Evolutionary conservation across 2,888 invertebrate species (phyloP), one percentile per base, ranked within the genome.

Genomic region (Ophion ventricosus): DNA sequence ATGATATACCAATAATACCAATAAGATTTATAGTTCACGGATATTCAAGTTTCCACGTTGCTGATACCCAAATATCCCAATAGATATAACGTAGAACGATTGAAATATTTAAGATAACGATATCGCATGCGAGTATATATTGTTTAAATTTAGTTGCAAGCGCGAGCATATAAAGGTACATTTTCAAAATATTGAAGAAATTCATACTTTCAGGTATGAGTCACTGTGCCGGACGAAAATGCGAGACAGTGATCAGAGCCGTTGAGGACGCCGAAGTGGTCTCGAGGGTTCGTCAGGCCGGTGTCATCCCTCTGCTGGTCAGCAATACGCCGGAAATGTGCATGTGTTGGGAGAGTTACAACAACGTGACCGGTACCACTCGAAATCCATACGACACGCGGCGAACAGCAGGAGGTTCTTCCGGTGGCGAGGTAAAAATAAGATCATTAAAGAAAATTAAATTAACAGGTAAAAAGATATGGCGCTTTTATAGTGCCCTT

Each of bases 251-350:
- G 0, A 93, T 93, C n/a, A 88, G 64, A 25, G 96, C 97, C 0
- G 87, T 93, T 0, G 89, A 94, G 0, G 97, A 98, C 93, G 97
- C 98, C 0, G 95, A 94, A 0, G 95, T 94, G 0, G 97, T 98
- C 0, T 92, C 92, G 0, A 92, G 94, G 0, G 94, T 97, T 85
- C 94, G 95, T 83, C 91, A 93, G 8, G 97, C 98, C 0, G 98
- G 98, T 0, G 97, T 95, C 10, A 96, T 98, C 78, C 96, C 97
- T 0, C 93, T 98, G 56, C 95, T 97, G 20, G 96, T 97, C 0
- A 97, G 98, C 23, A 98, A 97, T 91, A 97, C 97, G 0, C 98
- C 98, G 0, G 98, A 98, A 91, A 95, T 97, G 85, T 98, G 98
- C 89, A 94, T 98, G 91, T 97, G 97, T 92, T 97, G 97, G 95